Percentiles rank a stretch among this genome's conserved stretches.
Conservation (phyloP, 2,888 invertebrate species). For the Ellobium chinense region DNA sequence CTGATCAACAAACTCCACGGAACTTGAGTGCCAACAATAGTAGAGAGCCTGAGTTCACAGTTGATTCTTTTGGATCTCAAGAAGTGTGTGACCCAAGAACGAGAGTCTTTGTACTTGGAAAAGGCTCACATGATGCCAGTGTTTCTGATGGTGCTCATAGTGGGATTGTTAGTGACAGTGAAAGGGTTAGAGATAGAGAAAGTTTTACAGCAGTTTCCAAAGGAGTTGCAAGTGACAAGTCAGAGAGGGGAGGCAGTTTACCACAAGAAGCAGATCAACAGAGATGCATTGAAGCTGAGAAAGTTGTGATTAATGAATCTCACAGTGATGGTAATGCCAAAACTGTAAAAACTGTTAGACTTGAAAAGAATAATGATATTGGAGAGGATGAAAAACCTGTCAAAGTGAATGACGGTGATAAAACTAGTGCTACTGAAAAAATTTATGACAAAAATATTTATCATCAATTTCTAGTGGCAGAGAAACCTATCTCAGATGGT, state of each 20-base stretch:
- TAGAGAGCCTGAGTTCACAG: neutral
- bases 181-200: neutral
- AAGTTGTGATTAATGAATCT: neutral
- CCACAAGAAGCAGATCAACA: neutral
- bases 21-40: neutral
- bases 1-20: neutral
- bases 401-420: neutral
- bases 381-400: neutral
- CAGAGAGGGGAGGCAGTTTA: neutral
- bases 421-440: neutral
- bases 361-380: too few species aligned
- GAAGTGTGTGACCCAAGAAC: constrained; percentile 34
- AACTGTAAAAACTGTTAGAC: neutral
- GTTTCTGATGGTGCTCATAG: neutral
- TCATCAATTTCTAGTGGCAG: constrained; percentile 35
- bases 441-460: neutral
- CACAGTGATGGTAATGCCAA: neutral
- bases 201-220: neutral
- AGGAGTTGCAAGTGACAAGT: neutral
- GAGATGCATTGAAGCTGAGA: neutral
- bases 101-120: neutral
- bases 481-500: constrained; percentile 23
- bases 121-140: neutral
- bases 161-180: neutral
- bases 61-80: constrained; percentile 26